Conservation (phyloP, 2,888 invertebrate genomes). For the Leptopilina myrica region DNA sequence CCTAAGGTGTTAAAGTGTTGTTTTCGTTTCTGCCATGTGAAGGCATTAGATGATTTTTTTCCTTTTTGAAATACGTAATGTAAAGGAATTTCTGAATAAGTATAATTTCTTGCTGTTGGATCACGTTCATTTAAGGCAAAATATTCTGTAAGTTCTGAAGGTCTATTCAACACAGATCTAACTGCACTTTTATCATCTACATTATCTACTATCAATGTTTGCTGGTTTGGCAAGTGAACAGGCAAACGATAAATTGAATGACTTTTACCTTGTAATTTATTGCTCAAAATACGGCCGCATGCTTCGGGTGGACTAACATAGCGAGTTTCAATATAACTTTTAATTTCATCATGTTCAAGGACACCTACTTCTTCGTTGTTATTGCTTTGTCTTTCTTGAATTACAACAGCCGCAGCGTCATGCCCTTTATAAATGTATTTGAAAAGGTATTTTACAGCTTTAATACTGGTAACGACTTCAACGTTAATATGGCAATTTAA, state of each 20-base stretch:
- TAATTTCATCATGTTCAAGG: constrained; percentile 16
- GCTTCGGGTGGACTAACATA: background rate
- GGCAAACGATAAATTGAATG: constrained; percentile 55
- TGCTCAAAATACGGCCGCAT: background rate
- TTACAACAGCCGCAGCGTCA: constrained; percentile 25
- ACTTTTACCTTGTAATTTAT: constrained; percentile 22
- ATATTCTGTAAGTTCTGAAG: constrained; percentile 18
- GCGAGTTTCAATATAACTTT: background rate
- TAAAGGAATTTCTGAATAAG: constrained; percentile 19
- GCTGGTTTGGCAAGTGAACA: constrained; percentile 66
- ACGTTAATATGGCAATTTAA: constrained; percentile 55
- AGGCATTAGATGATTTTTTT: background rate
- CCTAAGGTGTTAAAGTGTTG: constrained; percentile 10
- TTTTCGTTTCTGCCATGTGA: constrained; percentile 3
- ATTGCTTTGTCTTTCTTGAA: no score
- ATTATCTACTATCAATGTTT: constrained; percentile 1
- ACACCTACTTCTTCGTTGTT: background rate
- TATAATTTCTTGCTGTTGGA: constrained; percentile 3
- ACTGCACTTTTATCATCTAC: background rate
- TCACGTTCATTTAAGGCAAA: constrained; percentile 17
- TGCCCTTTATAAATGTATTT: constrained; percentile 45
- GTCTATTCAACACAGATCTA: background rate
- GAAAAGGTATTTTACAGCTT: constrained; percentile 50
- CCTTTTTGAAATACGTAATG: constrained; percentile 1
- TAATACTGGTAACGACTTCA: constrained; percentile 57